Conservation (phyloP, 2,888 invertebrate genomes). For the Drosophila flavopinicola region DNA sequence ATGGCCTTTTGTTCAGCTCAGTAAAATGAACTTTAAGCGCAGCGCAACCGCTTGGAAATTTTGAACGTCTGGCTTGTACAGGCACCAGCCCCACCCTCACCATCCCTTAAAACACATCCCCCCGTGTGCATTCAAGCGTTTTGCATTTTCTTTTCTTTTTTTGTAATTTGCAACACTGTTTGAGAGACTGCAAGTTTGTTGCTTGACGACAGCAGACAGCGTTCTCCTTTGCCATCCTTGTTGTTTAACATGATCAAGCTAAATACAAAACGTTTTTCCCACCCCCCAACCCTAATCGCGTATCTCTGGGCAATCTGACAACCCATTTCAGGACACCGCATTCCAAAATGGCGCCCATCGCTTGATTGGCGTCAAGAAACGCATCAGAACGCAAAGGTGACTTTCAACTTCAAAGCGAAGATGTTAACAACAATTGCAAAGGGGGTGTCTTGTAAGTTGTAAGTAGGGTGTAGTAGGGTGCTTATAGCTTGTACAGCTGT, state of each 20-base stretch:
- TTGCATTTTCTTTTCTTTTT: constrained; percentile 37
- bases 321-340: not conserved
- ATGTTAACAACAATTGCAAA: constrained; percentile 5
- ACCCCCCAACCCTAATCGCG: not conserved
- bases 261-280: too few species aligned
- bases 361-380: constrained; percentile 76
- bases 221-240: constrained; percentile 36
- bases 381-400: constrained; percentile 69
- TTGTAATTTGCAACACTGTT: constrained; percentile 73
- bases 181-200: constrained; percentile 35
- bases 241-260: constrained; percentile 58
- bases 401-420: constrained; percentile 67
- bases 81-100: not conserved
- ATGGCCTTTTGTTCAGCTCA: constrained; percentile 46
- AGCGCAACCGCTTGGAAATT: constrained; percentile 68
- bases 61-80: constrained; percentile 69
- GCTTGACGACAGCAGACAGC: constrained; percentile 5
- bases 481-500: too few species aligned
- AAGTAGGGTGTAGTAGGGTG: too few species aligned
- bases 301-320: constrained; percentile 8
- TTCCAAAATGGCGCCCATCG: constrained; percentile 30
- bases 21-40: constrained; percentile 63
- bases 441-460: not conserved
- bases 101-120: not conserved
- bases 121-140: constrained; percentile 65